Evolutionary conservation across 64 coral and sea anemone genomes (phyloP).

Genomic region (Stichodactyla helianthus): DNA sequence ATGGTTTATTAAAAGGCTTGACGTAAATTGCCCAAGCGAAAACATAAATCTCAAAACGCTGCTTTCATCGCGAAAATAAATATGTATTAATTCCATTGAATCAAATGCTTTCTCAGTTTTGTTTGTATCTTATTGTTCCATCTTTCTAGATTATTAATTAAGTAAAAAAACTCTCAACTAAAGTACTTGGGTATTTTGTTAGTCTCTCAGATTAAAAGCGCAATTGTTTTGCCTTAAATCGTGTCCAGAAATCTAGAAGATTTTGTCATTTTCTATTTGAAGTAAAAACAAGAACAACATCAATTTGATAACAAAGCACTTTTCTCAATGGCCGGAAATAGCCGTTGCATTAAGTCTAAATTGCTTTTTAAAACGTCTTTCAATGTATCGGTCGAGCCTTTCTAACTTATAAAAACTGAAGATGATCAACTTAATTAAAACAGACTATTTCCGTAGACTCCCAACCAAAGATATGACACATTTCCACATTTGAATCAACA

Average conservation of each 20-base stretch:
- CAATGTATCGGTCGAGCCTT: not conserved
- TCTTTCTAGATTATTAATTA: not conserved
- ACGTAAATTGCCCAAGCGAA: not conserved
- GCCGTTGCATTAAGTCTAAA: slow-evolving; percentile 18
- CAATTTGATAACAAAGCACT: slow-evolving; percentile 10
- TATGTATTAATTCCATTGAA: no score
- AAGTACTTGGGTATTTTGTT: not conserved
- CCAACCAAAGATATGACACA: not conserved
- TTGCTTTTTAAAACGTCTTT: slow-evolving; percentile 32
- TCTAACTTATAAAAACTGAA: not conserved
- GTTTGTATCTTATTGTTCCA: not conserved
- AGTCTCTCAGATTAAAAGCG: not conserved
- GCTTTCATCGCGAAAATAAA: not conserved
- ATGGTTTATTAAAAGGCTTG: not conserved
- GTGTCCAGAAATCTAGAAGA: not conserved
- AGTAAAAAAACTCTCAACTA: not conserved
- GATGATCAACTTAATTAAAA: not conserved
- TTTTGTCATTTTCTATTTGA: not conserved
- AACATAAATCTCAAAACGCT: not conserved
- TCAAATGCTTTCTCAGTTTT: no score
- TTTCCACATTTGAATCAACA: slow-evolving; percentile 8
- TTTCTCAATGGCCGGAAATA: slow-evolving; percentile 21
- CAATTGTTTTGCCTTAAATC: not conserved
- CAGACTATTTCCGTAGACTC: not conserved
- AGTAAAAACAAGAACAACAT: not conserved